Evolutionary conservation across 92 coral and sea anemone species (phyloP).

Genomic region (Porites lobata): DNA sequence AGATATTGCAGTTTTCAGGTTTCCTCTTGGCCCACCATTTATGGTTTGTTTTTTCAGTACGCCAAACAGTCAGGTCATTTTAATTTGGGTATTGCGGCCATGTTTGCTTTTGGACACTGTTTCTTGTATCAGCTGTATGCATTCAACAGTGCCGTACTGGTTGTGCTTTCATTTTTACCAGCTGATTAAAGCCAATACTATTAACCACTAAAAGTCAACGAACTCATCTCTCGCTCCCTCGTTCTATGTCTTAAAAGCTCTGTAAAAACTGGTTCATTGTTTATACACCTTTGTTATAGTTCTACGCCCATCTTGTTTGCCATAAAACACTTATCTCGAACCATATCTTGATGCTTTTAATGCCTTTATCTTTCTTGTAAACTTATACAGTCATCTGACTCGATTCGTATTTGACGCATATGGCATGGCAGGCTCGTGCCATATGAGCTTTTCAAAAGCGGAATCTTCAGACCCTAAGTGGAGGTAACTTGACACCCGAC

Average conservation of each 20-base stretch:
- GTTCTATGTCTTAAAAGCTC: background rate
- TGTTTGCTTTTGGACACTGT: constrained; percentile 45
- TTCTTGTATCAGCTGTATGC: constrained; percentile 48
- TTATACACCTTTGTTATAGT: constrained; percentile 21
- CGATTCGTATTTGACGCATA: constrained; percentile 12
- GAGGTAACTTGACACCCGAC: constrained; percentile 35
- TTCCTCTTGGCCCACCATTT: constrained; percentile 7
- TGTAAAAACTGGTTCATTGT: constrained; percentile 8
- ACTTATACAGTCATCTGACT: constrained; percentile 6
- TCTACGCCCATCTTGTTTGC: constrained; percentile 26
- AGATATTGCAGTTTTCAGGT: constrained; percentile 2
- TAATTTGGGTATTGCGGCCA: constrained; percentile 51
- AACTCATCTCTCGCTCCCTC: constrained; percentile 4
- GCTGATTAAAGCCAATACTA: constrained; percentile 44
- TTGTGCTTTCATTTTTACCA: constrained; percentile 27
- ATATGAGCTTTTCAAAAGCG: constrained; percentile 32
- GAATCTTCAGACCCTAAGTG: constrained; percentile 31
- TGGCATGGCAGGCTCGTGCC: constrained; percentile 18
- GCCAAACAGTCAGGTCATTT: constrained; percentile 40
- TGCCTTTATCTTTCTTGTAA: constrained; percentile 29
- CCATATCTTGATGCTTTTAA: constrained; percentile 36
- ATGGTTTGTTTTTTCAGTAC: constrained; percentile 50
- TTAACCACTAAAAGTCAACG: constrained; percentile 6
- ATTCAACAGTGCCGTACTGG: constrained; percentile 27
- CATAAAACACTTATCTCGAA: constrained; percentile 23